Evolutionary conservation across 2,113 vertebrate genomes (phyloP), one percentile per base, ranked within the genome.

Genomic region (Rattus rattus): DNA sequence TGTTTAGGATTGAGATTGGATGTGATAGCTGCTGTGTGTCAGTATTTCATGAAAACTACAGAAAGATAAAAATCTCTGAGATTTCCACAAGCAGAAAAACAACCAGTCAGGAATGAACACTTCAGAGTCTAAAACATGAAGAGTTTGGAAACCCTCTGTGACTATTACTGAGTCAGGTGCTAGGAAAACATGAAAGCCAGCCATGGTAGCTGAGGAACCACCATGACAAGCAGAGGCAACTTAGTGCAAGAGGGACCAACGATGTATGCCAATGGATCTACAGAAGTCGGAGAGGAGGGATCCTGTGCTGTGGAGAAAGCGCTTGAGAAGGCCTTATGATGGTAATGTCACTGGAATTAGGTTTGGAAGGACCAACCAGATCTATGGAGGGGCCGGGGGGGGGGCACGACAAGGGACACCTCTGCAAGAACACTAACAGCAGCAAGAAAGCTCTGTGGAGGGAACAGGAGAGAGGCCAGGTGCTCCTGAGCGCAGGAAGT

Each of bases 11-110:
- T 88, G 89, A 63, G 47, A 67, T 47, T 75, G 39, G 88, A 33
- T 28, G 86, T 79, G 89, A 96, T 28, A 92, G 65, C 59, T 97
- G 92, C 94, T 93, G 94, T 88, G 89, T 95, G 86, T 96, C 86
- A 95, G 73, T 61, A 26, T 12, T 87, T 93, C 56, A 49, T 49
- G 49, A 87, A 87, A 92, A 96, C 61, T 87, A 84, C 47, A 26
- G 77, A 95, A 90, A 76, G 63, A 94, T 96, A 89, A 96, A 86
- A 90, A 94, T 65, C 36, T 56, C 43, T 52, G 2, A 92, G 88
- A 88, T 86, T 94, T 95, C 52, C 39, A 70, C n/a, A 86, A 96
- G 88, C 54, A 95, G 87, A 96, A 94, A 81, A 54, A 75, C 72
- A 83, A 85, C 52, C 39, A 30, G 22, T 93, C 22, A 49, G 83